Conservation (phyloP, 2,113 vertebrate genomes). For the Pithys albifrons region DNA sequence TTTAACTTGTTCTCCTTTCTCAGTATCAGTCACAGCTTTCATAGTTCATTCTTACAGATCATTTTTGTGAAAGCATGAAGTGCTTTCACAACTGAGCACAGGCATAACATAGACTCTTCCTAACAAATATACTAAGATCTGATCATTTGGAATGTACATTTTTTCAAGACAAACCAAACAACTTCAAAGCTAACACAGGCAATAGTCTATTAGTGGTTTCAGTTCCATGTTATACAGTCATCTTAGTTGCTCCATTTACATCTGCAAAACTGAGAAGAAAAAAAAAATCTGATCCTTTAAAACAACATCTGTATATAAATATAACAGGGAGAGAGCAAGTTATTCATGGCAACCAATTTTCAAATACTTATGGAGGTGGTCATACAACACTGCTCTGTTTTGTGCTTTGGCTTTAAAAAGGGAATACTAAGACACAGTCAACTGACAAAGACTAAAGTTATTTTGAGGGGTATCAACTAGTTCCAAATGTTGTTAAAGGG, state of each 20-base stretch:
- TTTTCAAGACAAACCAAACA: neutral
- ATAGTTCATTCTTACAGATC: neutral
- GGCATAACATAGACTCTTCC: neutral
- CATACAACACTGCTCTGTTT: neutral
- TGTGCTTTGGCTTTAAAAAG: neutral
- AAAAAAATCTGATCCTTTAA: neutral
- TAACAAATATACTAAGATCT: neutral
- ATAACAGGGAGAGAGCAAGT: neutral
- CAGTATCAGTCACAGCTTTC: constrained; percentile 1
- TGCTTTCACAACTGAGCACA: neutral
- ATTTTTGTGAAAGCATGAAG: neutral
- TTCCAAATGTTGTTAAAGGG: neutral
- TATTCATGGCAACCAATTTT: neutral
- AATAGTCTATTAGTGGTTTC: neutral
- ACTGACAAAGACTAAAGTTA: neutral
- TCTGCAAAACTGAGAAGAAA: neutral
- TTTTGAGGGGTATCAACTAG: neutral
- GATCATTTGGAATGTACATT: neutral
- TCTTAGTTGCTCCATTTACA: neutral
- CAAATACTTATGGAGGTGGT: neutral
- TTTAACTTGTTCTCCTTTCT: constrained; percentile 8
- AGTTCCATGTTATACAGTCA: neutral
- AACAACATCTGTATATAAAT: neutral
- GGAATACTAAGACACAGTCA: neutral
- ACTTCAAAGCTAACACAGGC: neutral